These are phyloP conservation scores for Notarius lentiginosus DNA, from an alignment of 2,113 vertebrate genomes.

Conservation along the genomic window DNA sequence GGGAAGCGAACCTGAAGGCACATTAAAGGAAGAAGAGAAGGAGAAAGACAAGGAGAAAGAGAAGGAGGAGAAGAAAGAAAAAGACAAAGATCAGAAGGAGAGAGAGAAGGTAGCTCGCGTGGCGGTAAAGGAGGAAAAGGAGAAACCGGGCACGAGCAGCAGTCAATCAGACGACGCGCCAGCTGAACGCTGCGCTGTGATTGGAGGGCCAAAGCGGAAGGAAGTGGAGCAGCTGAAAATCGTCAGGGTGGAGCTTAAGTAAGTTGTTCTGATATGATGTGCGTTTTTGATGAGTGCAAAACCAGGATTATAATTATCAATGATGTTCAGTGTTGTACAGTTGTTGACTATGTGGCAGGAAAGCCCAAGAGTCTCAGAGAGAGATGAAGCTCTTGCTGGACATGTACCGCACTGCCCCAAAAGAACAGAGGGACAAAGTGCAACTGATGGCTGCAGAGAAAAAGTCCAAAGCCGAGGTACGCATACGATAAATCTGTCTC, in stretches of 20 bases:
- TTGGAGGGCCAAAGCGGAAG: constrained; percentile 78
- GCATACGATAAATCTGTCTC: not conserved
- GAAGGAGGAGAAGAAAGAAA: constrained; percentile 76
- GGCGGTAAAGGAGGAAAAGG: constrained; percentile 71
- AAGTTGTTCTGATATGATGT: constrained; percentile 52
- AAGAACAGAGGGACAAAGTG: constrained; percentile 97
- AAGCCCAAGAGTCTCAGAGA: constrained; percentile 94
- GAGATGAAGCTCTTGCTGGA: constrained; percentile 96
- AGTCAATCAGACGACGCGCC: constrained; percentile 68
- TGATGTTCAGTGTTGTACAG: not conserved
- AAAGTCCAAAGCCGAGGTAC: constrained; percentile 93
- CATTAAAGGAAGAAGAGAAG: constrained; percentile 82
- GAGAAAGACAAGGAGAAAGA: constrained; percentile 82
- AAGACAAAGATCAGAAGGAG: constrained; percentile 80
- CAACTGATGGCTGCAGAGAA: constrained; percentile 98
- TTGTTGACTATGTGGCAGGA: constrained; percentile 70
- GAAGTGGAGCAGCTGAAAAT: constrained; percentile 89
- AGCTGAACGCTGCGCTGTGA: constrained; percentile 65
- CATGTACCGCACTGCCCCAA: constrained; percentile 96
- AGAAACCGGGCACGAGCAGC: constrained; percentile 62
- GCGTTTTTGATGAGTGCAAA: not conserved
- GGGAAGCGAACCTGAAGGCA: constrained; percentile 67
- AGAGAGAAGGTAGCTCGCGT: constrained; percentile 78
- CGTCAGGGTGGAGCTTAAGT: constrained; percentile 88
- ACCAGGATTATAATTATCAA: too few species aligned